A percentile compares a stretch with the other conserved stretches of the same genome.
These are phyloP conservation scores for Centrocercus urophasianus DNA, from an alignment of 2,113 vertebrate genomes.

Conservation along the genomic window DNA sequence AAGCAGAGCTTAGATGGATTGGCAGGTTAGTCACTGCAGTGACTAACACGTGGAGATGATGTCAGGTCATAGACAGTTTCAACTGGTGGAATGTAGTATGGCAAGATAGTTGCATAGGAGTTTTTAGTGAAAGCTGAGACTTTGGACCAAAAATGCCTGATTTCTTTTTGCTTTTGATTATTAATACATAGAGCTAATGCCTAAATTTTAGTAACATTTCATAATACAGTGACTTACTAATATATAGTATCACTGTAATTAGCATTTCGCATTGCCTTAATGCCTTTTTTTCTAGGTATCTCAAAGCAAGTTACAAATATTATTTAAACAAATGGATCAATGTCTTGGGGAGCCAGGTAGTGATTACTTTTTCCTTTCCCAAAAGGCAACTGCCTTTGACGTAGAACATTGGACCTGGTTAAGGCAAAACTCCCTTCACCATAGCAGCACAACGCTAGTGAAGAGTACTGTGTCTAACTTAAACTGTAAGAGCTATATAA, in stretches of 20 bases:
- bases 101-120: background rate
- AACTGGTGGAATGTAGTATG: background rate
- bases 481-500: background rate
- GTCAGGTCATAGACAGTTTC: conserved; percentile 1
- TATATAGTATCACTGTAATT: background rate
- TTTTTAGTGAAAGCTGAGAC: background rate
- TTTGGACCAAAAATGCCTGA: background rate
- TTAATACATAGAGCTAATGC: background rate
- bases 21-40: conserved; percentile 9
- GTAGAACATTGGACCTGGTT: background rate
- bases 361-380: background rate
- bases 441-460: background rate
- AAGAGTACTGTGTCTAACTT: background rate
- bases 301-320: background rate
- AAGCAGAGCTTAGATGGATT: conserved; percentile 49
- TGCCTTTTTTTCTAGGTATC: background rate
- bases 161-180: background rate
- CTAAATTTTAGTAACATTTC: background rate
- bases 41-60: conserved; percentile 17
- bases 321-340: background rate
- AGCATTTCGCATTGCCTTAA: background rate
- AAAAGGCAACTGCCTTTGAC: background rate
- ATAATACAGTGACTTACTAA: background rate
- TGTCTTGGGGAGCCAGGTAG: background rate
- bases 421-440: background rate